Percentiles rank a stretch among this genome's conserved stretches.
phyloP scores from a whole-genome alignment of 2,888 invertebrate species.

The Morpho helenor region DNA sequence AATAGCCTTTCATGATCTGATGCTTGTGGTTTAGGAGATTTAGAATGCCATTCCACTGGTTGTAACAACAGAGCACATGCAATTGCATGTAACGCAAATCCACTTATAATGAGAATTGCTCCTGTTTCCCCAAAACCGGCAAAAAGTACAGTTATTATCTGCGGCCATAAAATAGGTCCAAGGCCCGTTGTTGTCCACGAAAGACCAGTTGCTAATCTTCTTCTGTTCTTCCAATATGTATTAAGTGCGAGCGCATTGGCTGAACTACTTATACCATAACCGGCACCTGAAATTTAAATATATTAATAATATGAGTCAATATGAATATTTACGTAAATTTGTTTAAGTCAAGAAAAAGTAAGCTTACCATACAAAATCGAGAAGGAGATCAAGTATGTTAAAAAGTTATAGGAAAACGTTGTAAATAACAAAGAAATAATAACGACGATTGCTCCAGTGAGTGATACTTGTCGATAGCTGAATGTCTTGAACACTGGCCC shows the following conservation, averaged over 20 bases:
- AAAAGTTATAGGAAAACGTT: slow-evolving; percentile 81
- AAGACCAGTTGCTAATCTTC: slow-evolving; percentile 84
- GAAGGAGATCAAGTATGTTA: slow-evolving; percentile 81
- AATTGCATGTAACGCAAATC: slow-evolving; percentile 83
- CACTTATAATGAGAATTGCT: slow-evolving; percentile 82
- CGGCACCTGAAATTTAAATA: slow-evolving; percentile 71
- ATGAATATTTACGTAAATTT: too few species aligned
- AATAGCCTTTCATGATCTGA: slow-evolving; percentile 49
- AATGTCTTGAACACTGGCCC: slow-evolving; percentile 85
- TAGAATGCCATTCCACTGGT: slow-evolving; percentile 86
- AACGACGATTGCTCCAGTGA: slow-evolving; percentile 80
- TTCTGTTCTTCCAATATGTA: slow-evolving; percentile 84
- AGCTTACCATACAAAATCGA: slow-evolving; percentile 83
- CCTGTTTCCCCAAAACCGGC: slow-evolving; percentile 81
- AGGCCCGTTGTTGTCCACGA: slow-evolving; percentile 86
- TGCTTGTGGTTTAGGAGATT: slow-evolving; percentile 49
- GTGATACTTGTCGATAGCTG: slow-evolving; percentile 83
- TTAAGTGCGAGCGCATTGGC: slow-evolving; percentile 85
- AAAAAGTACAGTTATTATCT: slow-evolving; percentile 83
- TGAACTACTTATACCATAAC: slow-evolving; percentile 83
- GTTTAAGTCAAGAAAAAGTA: not conserved
- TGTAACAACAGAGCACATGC: slow-evolving; percentile 84
- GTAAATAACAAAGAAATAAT: slow-evolving; percentile 80
- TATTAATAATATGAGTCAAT: not conserved
- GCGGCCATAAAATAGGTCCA: slow-evolving; percentile 86